Evolutionary conservation across 1,140 invertebrate species (phyloP), one percentile per base, ranked within the genome.

Genomic region (Brachionus manjavacas): DNA sequence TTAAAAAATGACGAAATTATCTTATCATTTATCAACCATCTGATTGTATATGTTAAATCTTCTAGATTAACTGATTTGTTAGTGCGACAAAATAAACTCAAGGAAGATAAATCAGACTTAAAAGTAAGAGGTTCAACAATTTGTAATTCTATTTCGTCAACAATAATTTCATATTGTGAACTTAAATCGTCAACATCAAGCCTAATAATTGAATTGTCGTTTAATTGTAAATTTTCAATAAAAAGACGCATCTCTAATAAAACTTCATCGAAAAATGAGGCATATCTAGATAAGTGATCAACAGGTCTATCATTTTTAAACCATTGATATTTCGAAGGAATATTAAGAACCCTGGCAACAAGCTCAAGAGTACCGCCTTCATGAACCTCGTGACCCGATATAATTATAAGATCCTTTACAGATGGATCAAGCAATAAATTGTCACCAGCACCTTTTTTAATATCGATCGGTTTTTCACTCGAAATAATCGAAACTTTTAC

Each of bases 21-120:
- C 16, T 76, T 0, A 49, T 76, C 43, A 28, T 76, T 49, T 2
- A 46, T 12, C 49, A 28, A 46, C 72, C 72, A 76, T 23, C 52
- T 23, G 8, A 76, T 46, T 9, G 11, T 8, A 49, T 25, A 76
- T 46, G 4, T 12, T 8, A 4, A 41, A 20, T 76, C 72, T 11
- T 76, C 43, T 1, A 76, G 52, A 60, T 81, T 68, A 1, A 81
- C 20, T 68, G 79, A 81, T 16, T 81, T 81, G 23, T 81, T 81
- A 4, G 60, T 60, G 3, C 25, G 7, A 25, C 79, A 81, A n/a
- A 12, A 81, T 4, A 81, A 1, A 8, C 16, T 55, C 35, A 64
- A 20, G 31, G 3, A 28, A 0, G 8, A 2, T 12, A 1, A 11
- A 39, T 81, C 52, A 7, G n/a, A 60, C 43, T 0, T 4, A 3